A percentile compares a stretch with the other conserved stretches of the same genome.
Evolutionary conservation across 2,888 invertebrate genomes (phyloP).

Genomic region (Molorchus minor): DNA sequence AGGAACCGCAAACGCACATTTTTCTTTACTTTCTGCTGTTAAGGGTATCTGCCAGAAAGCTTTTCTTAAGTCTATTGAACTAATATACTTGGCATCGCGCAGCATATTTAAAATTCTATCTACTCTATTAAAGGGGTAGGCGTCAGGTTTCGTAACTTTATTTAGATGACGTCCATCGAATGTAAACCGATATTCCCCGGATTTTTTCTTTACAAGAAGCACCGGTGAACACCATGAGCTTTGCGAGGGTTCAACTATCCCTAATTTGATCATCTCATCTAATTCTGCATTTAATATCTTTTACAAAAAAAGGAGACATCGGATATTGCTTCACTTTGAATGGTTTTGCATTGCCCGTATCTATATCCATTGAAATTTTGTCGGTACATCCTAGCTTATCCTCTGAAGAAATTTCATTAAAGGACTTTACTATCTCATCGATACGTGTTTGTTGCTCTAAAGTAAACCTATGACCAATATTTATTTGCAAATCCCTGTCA

Average conservation of each 20-base stretch:
- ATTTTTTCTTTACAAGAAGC: slow-evolving; percentile 18
- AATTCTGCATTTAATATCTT: too few species aligned
- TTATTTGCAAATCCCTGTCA: too few species aligned
- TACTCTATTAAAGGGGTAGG: slow-evolving; percentile 27
- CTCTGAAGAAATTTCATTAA: too few species aligned
- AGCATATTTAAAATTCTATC: slow-evolving; percentile 31
- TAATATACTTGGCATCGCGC: slow-evolving; percentile 24
- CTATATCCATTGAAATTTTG: slow-evolving; percentile 13
- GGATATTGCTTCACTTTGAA: slow-evolving; percentile 15
- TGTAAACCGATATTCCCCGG: slow-evolving; percentile 5
- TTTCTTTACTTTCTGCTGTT: slow-evolving; percentile 23
- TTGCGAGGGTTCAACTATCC: too few species aligned
- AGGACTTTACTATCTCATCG: too few species aligned
- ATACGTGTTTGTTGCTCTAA: too few species aligned
- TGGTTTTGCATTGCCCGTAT: slow-evolving; percentile 15
- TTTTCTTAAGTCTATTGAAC: slow-evolving; percentile 14
- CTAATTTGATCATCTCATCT: too few species aligned
- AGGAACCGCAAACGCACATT: slow-evolving; percentile 48
- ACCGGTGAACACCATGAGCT: too few species aligned
- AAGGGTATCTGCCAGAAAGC: slow-evolving; percentile 48
- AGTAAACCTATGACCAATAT: too few species aligned
- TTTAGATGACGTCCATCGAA: too few species aligned
- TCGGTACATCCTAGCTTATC: slow-evolving; percentile 5
- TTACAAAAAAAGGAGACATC: background rate
- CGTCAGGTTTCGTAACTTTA: too few species aligned